Evolutionary conservation across 1,140 invertebrate species (phyloP).

Genomic region (Saccostrea cuccullata): DNA sequence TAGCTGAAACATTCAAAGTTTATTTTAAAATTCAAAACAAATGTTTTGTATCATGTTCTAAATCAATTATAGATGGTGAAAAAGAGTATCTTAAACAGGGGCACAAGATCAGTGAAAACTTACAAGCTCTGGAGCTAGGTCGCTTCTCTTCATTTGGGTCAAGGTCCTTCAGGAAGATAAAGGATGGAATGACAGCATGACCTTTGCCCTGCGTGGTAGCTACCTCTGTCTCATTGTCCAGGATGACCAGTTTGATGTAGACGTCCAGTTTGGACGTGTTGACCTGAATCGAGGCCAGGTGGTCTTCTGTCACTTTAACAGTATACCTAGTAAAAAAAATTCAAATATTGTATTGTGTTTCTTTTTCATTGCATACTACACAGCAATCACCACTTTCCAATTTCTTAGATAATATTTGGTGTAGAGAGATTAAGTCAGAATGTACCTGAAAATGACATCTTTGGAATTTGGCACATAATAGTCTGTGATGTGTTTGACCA

Average conservation of each 20-base stretch:
- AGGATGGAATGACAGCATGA: constrained; percentile 76
- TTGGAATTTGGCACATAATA: constrained; percentile 77
- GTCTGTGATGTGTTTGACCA: constrained; percentile 74
- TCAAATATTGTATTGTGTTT: neutral
- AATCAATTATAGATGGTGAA: neutral
- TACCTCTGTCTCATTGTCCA: constrained; percentile 76
- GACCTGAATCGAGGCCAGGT: constrained; percentile 76
- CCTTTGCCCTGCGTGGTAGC: constrained; percentile 76
- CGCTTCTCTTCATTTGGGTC: constrained; percentile 69
- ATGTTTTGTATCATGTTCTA: neutral
- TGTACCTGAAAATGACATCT: constrained; percentile 76
- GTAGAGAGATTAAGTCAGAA: neutral
- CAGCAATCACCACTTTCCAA: no score
- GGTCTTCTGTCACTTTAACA: constrained; percentile 77
- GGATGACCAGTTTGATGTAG: constrained; percentile 74
- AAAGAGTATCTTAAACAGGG: neutral
- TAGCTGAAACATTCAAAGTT: constrained; percentile 47
- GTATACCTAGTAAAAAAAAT: constrained; percentile 65
- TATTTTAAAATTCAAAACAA: neutral
- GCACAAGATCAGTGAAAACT: constrained; percentile 49
- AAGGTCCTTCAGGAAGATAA: constrained; percentile 75
- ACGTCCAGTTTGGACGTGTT: constrained; percentile 78
- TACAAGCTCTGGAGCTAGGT: constrained; percentile 73
- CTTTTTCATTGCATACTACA: no score
- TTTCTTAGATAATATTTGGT: neutral